Percentiles rank a stretch among this genome's conserved stretches.
phyloP scores from a whole-genome alignment of 2,113 vertebrate genomes.

The Solenodon paradoxus region DNA sequence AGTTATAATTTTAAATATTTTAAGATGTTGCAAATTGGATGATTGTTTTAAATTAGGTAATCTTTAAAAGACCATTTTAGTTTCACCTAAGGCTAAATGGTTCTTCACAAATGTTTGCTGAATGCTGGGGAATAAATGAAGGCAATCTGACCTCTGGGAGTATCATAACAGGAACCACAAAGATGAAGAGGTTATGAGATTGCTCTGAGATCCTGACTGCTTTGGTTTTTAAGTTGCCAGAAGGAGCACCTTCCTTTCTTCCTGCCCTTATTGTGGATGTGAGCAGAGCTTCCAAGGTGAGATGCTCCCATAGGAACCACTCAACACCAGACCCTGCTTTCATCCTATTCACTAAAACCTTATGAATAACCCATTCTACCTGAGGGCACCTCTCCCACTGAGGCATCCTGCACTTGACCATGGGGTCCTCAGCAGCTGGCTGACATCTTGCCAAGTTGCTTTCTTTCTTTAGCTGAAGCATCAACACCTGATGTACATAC shows the following conservation, averaged over 20 bases:
- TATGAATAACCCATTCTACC: not conserved
- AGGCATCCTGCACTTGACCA: not conserved
- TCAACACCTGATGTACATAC: not conserved
- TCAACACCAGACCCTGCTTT: not conserved
- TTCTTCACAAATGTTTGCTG: conserved; percentile 47
- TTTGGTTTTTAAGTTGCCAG: not conserved
- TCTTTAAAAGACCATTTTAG: conserved; percentile 44
- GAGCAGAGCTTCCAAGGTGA: not conserved
- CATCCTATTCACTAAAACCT: not conserved
- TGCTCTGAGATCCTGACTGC: not conserved
- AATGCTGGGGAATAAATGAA: conserved; percentile 42
- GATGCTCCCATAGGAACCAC: not conserved
- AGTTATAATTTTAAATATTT: conserved; percentile 67
- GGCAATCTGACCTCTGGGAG: not conserved
- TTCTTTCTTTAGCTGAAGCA: not conserved
- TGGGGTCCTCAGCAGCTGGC: not conserved
- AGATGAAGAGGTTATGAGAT: not conserved
- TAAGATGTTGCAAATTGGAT: conserved; percentile 53
- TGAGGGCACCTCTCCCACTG: not conserved
- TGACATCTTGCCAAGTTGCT: not conserved
- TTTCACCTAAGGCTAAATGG: conserved; percentile 39
- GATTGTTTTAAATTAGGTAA: conserved; percentile 61
- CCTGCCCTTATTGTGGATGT: not conserved
- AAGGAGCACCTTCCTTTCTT: not conserved
- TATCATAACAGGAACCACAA: not conserved